Conservation (phyloP, 64 coral and sea anemone species). For the Trachythela sp. region DNA sequence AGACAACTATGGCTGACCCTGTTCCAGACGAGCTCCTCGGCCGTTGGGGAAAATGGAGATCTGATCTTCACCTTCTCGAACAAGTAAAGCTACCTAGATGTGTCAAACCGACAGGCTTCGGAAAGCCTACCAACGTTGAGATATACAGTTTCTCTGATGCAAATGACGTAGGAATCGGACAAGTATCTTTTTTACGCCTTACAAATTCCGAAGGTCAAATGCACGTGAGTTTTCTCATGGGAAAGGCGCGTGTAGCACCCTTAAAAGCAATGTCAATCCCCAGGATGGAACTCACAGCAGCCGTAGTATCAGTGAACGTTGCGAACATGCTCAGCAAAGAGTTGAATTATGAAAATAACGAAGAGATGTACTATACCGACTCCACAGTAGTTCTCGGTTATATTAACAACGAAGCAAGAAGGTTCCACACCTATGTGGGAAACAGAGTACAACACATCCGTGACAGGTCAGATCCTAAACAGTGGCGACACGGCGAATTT, state of each 20-base stretch:
- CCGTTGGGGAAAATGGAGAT: constrained; percentile 10
- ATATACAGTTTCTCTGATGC: constrained; percentile 28
- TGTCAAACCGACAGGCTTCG: constrained; percentile 2
- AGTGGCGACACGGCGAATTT: too few relatives aligned
- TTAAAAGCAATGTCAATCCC: not conserved
- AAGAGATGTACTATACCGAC: not conserved
- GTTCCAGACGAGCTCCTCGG: not conserved
- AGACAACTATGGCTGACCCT: not conserved
- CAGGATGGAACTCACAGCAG: not conserved
- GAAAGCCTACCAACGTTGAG: not conserved
- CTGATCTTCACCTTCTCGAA: not conserved
- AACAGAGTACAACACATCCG: too few relatives aligned
- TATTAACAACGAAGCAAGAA: not conserved
- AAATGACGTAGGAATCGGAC: not conserved
- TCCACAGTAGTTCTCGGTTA: not conserved
- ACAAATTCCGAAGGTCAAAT: not conserved
- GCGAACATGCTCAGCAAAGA: not conserved
- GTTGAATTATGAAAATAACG: not conserved
- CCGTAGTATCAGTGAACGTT: not conserved
- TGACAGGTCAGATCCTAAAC: not conserved
- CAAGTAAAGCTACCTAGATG: not conserved
- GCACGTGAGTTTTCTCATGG: not conserved
- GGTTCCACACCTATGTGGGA: constrained; percentile 4
- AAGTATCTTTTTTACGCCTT: not conserved
- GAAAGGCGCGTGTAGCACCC: not conserved